Base-by-base conservation (phyloP, 1,140 invertebrate species). In the Hylaeus volcanicus region DNA sequence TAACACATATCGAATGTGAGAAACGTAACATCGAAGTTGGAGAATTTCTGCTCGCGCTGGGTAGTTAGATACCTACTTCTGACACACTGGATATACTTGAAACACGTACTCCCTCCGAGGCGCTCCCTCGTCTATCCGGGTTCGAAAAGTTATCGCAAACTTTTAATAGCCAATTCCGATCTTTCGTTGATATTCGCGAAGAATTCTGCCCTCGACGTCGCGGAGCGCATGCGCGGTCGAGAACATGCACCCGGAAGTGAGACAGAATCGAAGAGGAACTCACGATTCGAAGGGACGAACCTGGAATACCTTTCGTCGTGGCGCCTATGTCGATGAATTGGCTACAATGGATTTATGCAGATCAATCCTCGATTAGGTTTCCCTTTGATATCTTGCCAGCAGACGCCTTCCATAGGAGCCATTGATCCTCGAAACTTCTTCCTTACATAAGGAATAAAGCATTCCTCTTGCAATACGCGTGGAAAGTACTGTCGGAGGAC, bases 141-240 rank as follows among this genome's bases (percentile, higher is more conserved):
- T 45, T 73, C 68, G 69, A 53, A 64, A 79, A 79, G 76, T 73
- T 79, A 73, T 73, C 76, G 76, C 60, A 41, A 79, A 79, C 69
- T 79, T 79, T 79, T 79, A 79, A 79, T 79, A 79, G 76, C 76
- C 76, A 79, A 79, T 79, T 79, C 60, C 76, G 76, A 79, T 79
- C 76, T 79, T 79, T 73, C 69, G 76, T 79, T 79, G 76, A 79
- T 79, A 79, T 79, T 73, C 69, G 70, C 51, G 70, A 48, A 64
- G 76, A 73, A 79, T 79, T 70, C 48, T 1, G 51, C 26, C 1
- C 41, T 53, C 41, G 45, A 9, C 45, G 9, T 45, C 14, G 12
- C 37, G 5, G 5, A 55, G 48, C 61, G 72, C 48, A 74, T 41
- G 15, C 14, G 14, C 26, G 26, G 26, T 1, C 15, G 26, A n/a